Evolutionary conservation across 2,888 invertebrate species (phyloP), one percentile per base, ranked within the genome.

Genomic region (Hydrotaea cyrtoneurina): DNA sequence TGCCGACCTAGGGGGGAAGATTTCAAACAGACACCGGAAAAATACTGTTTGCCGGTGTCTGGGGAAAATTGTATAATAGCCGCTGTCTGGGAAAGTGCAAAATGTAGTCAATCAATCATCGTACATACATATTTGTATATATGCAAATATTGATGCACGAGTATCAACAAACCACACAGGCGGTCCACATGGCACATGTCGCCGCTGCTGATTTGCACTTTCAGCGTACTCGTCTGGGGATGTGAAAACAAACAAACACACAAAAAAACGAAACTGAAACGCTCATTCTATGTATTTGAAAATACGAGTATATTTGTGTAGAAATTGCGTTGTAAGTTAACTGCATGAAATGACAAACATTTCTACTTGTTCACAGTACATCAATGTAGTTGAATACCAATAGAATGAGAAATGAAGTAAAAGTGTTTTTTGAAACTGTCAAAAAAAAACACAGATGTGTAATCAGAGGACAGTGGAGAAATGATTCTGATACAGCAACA

Each of bases 261-360:
- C n/a, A n/a, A 62, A 62, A 31, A 62, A 62, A 36, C 62, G 62
- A 62, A 62, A 62, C 8, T 36, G 31, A 31, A 31, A 31, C 62
- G 62, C 31, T 62, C 26, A 62, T 62, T 62, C 5, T 31, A 36
- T 31, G 26, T 15, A 23, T n/a, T n/a, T n/a, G n/a, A 26, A 59
- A 4, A 31, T 31, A 31, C 31, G 2, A 13, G 17, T 59, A 19
- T 21, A 19, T 1, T 50, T n/a, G 2, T 15, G 13, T n/a, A 50
- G 50, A 1, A 50, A 50, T 50, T 62, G 62, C 62, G 62, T 36
- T 62, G 62, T 62, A 62, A 31, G 13, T 62, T 0, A n/a, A 62
- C n/a, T n/a, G n/a, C n/a, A 50, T 36, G 15, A 15, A 31, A 7
- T 7, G 59, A 26, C 15, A 59, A 59, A 59, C 26, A 59, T 23